Conservation (phyloP, 2,797 vertebrate genomes). For the Phoebastria nigripes region DNA sequence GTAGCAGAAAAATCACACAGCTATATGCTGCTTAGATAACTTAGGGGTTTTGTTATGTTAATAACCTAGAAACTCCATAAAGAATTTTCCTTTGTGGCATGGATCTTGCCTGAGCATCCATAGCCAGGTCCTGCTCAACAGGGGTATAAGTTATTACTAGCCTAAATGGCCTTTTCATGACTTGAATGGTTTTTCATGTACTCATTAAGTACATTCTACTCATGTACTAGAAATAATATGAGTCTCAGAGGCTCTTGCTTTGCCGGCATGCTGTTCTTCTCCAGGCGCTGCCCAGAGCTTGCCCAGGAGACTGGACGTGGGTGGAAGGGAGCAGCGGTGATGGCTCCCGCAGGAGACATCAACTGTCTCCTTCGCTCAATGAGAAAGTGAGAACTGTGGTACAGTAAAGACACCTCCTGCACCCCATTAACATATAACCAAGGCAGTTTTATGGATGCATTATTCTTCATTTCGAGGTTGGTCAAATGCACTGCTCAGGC, state of each 20-base stretch:
- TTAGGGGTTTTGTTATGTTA: neutral
- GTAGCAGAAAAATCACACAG: neutral
- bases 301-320: neutral
- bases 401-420: too few relatives aligned
- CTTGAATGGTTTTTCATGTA: neutral
- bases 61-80: neutral
- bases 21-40: neutral
- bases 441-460: neutral
- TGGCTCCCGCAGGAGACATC: neutral
- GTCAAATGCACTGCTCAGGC: neutral
- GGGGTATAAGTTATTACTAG: neutral
- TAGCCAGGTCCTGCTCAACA: neutral
- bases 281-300: neutral
- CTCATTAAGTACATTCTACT: neutral
- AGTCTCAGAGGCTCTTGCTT: neutral
- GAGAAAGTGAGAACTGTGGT: neutral
- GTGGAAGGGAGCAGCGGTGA: neutral
- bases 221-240: neutral
- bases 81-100: neutral
- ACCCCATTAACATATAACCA: accelerated
- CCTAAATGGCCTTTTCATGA: neutral
- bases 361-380: neutral
- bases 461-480: neutral
- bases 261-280: neutral
- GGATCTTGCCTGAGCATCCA: neutral